Base-by-base conservation (phyloP, 2,888 invertebrate species). In the Dryadula phaetusa region DNA sequence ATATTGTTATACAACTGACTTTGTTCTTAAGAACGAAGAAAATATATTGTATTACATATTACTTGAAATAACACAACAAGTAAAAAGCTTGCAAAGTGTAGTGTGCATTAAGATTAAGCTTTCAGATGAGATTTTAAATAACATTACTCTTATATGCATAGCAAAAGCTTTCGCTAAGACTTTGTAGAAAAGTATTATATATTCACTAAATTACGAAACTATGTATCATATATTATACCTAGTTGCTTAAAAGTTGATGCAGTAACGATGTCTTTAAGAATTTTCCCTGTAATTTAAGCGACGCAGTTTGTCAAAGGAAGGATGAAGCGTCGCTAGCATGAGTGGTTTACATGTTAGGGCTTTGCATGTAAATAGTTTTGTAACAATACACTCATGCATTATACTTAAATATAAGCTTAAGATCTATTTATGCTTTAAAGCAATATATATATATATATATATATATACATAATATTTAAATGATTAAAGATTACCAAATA, bases 291-390 rank as follows among this genome's bases (percentile, higher is more conserved):
- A n/a, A 49, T 62, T 61, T 62, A 40, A 37, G 40, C 34, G 34
- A 49, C 25, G 22, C 49, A 34, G 10, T 49, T 37, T 22, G 62
- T 62, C 62, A 62, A 62, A 49, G 49, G 49, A 62, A 12, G 47
- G 20, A 34, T 18, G 32, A 18, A 49, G 49, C 8, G 62, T n/a
- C 18, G 37, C 22, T 8, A 62, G 47, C 47, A 20, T 22, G 47
- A 49, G 16, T 14, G 16, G 47, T 25, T 40, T n/a, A 56, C 40
- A 22, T 25, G 56, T 16, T 16, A 25, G 20, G 14, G 14, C 54
- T 37, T 37, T 56, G 40, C n/a, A 40, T 56, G n/a, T 22, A 40
- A 40, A 56, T 40, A 56, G 40, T 40, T 40, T 56, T 40, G 40
- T 8, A 20, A 37, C 37, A 37, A 37, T 32, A 16, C 4, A 18